Evolutionary conservation across 2,797 vertebrate genomes (phyloP).

Genomic region (Chromis chromis): DNA sequence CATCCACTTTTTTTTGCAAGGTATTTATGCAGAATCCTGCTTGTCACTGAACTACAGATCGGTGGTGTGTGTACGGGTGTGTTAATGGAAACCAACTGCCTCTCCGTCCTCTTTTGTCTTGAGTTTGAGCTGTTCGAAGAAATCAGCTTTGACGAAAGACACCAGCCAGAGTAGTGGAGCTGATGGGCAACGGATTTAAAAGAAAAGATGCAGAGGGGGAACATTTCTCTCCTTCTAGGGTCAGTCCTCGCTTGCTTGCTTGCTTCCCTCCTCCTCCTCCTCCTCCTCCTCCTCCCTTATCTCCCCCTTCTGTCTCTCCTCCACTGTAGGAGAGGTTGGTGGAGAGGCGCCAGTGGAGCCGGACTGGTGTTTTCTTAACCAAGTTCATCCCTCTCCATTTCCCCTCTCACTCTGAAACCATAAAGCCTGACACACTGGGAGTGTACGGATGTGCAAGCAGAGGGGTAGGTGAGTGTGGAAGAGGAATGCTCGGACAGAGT

Average conservation of each 20-base stretch:
- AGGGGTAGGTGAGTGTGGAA: constrained; percentile 46
- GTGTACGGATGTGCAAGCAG: constrained; percentile 43
- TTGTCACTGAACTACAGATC: constrained; percentile 26
- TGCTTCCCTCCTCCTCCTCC: constrained; percentile 19
- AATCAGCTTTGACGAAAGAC: constrained; percentile 56
- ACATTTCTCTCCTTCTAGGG: constrained; percentile 76
- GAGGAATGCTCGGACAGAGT: constrained; percentile 6
- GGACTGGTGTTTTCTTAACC: constrained; percentile 79
- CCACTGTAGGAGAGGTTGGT: constrained; percentile 60
- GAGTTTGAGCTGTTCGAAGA: constrained; percentile 51
- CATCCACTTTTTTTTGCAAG: constrained; percentile 24
- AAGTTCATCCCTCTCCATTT: constrained; percentile 78
- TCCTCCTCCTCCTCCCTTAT: constrained; percentile 50
- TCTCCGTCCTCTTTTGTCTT: constrained; percentile 41
- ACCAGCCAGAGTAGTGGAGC: constrained; percentile 44
- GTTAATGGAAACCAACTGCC: constrained; percentile 28
- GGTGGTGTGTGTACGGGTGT: constrained; percentile 7
- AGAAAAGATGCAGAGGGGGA: constrained; percentile 49
- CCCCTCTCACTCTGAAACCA: constrained; percentile 64
- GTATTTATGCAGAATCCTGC: constrained; percentile 18
- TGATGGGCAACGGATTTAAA: constrained; percentile 47
- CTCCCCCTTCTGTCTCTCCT: constrained; percentile 46
- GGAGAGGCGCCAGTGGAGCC: constrained; percentile 73
- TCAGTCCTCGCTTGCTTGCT: constrained; percentile 51
- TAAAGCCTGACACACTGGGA: constrained; percentile 58